Percentiles rank a stretch among this genome's conserved stretches.
Evolutionary conservation across 2,888 invertebrate genomes (phyloP).

Genomic region (Euplexia lucipara): DNA sequence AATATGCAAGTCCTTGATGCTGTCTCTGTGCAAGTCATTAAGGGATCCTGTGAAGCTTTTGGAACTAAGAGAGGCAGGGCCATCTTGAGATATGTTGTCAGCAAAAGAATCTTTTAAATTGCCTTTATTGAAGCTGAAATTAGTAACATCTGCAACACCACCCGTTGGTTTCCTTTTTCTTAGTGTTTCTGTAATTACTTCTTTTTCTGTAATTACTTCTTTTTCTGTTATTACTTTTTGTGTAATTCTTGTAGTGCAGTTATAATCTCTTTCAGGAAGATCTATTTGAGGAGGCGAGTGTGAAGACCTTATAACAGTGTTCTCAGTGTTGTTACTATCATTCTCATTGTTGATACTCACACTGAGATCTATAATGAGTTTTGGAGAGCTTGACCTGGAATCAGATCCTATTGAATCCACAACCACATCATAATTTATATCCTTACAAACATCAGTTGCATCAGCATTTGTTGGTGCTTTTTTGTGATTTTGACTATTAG

Average conservation of each 20-base stretch:
- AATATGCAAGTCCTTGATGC: slow-evolving; percentile 71
- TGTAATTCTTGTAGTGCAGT: slow-evolving; percentile 61
- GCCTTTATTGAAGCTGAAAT: slow-evolving; percentile 62
- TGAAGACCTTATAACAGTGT: slow-evolving; percentile 50
- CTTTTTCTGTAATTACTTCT: slow-evolving; percentile 67
- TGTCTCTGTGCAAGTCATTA: slow-evolving; percentile 82
- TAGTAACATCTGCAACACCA: slow-evolving; percentile 10
- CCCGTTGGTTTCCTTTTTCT: slow-evolving; percentile 41
- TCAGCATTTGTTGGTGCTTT: slow-evolving; percentile 41
- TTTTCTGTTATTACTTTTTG: slow-evolving; percentile 67
- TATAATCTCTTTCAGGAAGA: slow-evolving; percentile 82
- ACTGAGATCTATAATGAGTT: slow-evolving; percentile 79
- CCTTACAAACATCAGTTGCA: slow-evolving; percentile 55
- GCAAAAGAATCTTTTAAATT: slow-evolving; percentile 68
- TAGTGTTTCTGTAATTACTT: slow-evolving; percentile 62
- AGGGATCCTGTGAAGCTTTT: slow-evolving; percentile 88
- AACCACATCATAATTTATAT: slow-evolving; percentile 65
- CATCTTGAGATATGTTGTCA: slow-evolving; percentile 70
- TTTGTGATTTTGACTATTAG: slow-evolving; percentile 36
- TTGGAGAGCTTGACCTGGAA: slow-evolving; percentile 65
- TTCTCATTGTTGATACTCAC: slow-evolving; percentile 78
- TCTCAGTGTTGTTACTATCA: slow-evolving; percentile 64
- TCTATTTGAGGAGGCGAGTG: slow-evolving; percentile 68
- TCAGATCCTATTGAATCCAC: slow-evolving; percentile 43
- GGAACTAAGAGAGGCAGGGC: slow-evolving; percentile 77